Evolutionary conservation across 2,797 vertebrate genomes (phyloP).

Genomic region (Chelon auratus): DNA sequence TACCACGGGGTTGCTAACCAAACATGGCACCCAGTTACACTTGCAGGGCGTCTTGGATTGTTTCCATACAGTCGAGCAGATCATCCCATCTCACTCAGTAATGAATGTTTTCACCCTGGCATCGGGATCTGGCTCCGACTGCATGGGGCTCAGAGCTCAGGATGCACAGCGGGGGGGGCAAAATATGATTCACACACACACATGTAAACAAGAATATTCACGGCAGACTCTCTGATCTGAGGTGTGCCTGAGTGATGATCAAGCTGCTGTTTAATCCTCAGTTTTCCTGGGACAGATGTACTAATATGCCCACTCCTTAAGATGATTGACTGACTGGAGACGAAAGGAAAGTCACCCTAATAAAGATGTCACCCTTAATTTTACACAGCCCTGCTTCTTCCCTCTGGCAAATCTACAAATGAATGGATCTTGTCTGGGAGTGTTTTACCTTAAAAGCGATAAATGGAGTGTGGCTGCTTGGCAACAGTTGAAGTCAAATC

Average conservation of each 20-base stretch:
- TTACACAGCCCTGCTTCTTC: constrained; percentile 46
- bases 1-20: constrained; percentile 44
- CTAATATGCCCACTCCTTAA: constrained; percentile 43
- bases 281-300: constrained; percentile 50
- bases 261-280: constrained; percentile 63
- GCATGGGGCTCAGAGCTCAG: constrained; percentile 28
- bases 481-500: constrained; percentile 58
- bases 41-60: constrained; percentile 44
- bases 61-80: constrained; percentile 25
- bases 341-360: constrained; percentile 55
- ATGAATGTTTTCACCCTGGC: constrained; percentile 54
- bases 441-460: constrained; percentile 66
- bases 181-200: constrained; percentile 30
- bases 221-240: constrained; percentile 49
- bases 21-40: constrained; percentile 48
- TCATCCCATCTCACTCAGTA: constrained; percentile 44
- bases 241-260: constrained; percentile 56
- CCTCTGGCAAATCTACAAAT: constrained; percentile 59
- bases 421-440: constrained; percentile 61
- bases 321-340: constrained; percentile 66
- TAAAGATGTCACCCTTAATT: constrained; percentile 68
- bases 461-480: constrained; percentile 64
- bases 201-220: constrained; percentile 64
- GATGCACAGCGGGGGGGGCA: constrained; percentile 40
- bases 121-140: constrained; percentile 32